Conservation (phyloP, 2,113 vertebrate species). For the Cinclus mexicanus region DNA sequence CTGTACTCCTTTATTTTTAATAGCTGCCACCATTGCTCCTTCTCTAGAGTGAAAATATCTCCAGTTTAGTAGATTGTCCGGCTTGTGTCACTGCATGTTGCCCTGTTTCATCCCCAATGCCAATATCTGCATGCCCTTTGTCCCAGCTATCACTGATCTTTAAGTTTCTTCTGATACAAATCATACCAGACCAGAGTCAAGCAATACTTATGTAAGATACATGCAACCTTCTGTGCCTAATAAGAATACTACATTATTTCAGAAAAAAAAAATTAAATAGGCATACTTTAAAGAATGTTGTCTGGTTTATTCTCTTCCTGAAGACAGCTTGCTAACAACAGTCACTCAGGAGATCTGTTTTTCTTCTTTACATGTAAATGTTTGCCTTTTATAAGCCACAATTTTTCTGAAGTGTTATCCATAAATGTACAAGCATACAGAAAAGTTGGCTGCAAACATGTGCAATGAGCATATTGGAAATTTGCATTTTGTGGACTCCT, state of each 20-base stretch:
- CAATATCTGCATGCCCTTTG: neutral
- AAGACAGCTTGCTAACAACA: conserved; percentile 28
- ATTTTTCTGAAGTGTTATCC: conserved; percentile 17
- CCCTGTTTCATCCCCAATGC: neutral
- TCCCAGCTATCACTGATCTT: neutral
- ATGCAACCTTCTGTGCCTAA: neutral
- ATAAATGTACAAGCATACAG: neutral
- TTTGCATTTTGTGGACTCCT: neutral
- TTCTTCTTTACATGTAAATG: conserved; percentile 41
- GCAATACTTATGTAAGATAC: neutral
- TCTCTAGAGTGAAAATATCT: neutral
- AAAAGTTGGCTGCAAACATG: neutral
- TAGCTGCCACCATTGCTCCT: neutral
- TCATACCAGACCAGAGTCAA: neutral
- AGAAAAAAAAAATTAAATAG: neutral
- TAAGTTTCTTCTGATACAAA: neutral
- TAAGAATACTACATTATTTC: neutral
- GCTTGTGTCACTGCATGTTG: neutral
- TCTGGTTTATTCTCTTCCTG: neutral
- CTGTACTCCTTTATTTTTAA: neutral
- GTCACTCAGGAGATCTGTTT: conserved; percentile 39
- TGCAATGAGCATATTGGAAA: conserved; percentile 3
- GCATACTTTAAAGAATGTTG: neutral
- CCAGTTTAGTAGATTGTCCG: neutral
- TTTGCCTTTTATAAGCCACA: conserved; percentile 42